Conservation (phyloP, 1,140 invertebrate genomes). For the Drosophila cardini region DNA sequence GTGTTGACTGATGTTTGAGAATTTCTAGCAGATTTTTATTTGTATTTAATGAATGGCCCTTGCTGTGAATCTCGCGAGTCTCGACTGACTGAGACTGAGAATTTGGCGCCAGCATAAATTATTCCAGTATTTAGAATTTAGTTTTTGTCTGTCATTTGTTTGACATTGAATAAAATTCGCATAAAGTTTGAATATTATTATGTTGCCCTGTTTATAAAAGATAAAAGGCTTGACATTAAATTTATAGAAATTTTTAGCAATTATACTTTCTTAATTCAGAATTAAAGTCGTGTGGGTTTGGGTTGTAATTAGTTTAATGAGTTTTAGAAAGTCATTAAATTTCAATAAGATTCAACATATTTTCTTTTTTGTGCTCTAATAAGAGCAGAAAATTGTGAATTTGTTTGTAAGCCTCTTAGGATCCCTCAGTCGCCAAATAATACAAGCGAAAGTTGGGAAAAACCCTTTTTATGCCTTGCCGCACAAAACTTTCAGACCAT, state of each 20-base stretch:
- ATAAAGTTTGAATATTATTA: not conserved
- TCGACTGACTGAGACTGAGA: conserved; percentile 4
- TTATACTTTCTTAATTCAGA: too few relatives aligned
- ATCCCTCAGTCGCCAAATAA: not conserved
- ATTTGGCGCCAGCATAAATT: conserved; percentile 54
- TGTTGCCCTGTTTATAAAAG: not conserved
- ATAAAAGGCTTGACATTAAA: not conserved
- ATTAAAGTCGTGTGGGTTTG: too few relatives aligned
- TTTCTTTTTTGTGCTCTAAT: conserved; percentile 14
- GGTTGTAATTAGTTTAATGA: conserved; percentile 28
- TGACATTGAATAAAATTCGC: conserved; percentile 5
- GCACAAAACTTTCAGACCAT: conserved; percentile 48
- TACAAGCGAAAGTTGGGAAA: conserved; percentile 16
- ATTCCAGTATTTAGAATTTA: conserved; percentile 32
- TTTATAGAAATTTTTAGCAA: not conserved
- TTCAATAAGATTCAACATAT: conserved; percentile 23
- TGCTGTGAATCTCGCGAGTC: conserved; percentile 3
- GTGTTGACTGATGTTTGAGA: conserved; percentile 13
- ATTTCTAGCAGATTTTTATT: conserved; percentile 45
- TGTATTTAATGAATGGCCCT: conserved; percentile 44
- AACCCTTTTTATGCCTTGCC: conserved; percentile 43
- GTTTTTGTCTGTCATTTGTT: conserved; percentile 28
- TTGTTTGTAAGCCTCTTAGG: conserved; percentile 46
- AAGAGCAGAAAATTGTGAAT: conserved; percentile 27
- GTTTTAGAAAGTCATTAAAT: conserved; percentile 35